phyloP scores from a whole-genome alignment of 2,113 vertebrate genomes.

The Lagopus leucura region DNA sequence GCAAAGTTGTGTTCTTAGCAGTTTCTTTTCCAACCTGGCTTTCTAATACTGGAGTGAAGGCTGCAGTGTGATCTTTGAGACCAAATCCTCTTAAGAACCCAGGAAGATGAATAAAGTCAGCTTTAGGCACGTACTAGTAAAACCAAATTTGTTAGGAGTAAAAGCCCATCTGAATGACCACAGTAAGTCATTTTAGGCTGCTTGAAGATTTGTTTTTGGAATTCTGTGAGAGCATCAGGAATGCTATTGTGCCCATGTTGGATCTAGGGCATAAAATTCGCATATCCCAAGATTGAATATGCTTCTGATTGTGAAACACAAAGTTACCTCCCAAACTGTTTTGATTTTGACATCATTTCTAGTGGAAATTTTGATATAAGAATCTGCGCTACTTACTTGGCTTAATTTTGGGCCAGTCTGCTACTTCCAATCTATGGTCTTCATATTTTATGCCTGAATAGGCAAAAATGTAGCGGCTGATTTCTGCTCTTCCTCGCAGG shows the following conservation, averaged over 20 bases:
- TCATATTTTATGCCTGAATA: constrained; percentile 77
- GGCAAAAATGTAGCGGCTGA: constrained; percentile 82
- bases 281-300: not conserved
- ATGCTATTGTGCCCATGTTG: not conserved
- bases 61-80: not conserved
- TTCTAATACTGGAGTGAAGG: not conserved
- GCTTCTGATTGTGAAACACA: not conserved
- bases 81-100: not conserved
- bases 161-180: not conserved
- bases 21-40: not conserved
- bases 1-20: not conserved
- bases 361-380: fast-evolving
- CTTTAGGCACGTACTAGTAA: not conserved
- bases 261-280: not conserved
- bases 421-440: constrained; percentile 78
- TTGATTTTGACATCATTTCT: not conserved
- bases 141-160: not conserved
- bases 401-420: constrained; percentile 80
- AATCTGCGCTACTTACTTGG: constrained; percentile 71
- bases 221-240: not conserved
- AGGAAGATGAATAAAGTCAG: not conserved
- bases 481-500: constrained; percentile 81
- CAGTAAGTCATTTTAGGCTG: not conserved
- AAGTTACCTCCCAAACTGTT: fast-evolving
- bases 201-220: fast-evolving